Percentiles rank a stretch among this genome's conserved stretches.
These are phyloP conservation scores for Denticeps clupeoides DNA, from an alignment of 2,797 vertebrate genomes.

Conservation along the genomic window DNA sequence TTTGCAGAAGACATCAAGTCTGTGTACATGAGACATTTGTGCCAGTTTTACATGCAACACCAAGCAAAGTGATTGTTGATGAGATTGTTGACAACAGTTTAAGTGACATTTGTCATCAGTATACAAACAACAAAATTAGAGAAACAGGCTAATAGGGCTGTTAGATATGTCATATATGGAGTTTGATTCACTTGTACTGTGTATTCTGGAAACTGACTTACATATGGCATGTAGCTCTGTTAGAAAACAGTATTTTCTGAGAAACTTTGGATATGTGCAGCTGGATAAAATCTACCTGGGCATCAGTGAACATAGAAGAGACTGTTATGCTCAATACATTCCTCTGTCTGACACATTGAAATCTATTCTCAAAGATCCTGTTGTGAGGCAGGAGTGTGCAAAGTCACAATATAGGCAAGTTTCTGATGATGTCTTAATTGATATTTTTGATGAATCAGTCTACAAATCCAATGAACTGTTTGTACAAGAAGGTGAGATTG, in stretches of 20 bases:
- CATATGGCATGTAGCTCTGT: slow-evolving; percentile 16
- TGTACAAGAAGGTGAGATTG: slow-evolving; percentile 6
- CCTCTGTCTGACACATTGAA: slow-evolving; percentile 16
- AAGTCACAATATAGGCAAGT: not conserved
- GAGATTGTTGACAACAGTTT: slow-evolving; percentile 16
- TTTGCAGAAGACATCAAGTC: slow-evolving; percentile 16
- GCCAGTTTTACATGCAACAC: slow-evolving; percentile 25
- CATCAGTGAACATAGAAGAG: slow-evolving; percentile 19
- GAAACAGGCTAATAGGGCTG: slow-evolving; percentile 4
- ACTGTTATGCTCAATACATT: slow-evolving; percentile 23
- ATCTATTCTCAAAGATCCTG: slow-evolving; percentile 18
- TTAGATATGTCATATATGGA: slow-evolving; percentile 8
- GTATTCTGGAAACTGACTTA: slow-evolving; percentile 17
- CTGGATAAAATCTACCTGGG: slow-evolving; percentile 20
- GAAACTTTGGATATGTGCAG: slow-evolving; percentile 22
- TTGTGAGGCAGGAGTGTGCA: slow-evolving; percentile 19
- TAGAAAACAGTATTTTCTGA: slow-evolving; percentile 18
- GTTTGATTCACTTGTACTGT: slow-evolving; percentile 15
- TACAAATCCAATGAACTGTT: slow-evolving; percentile 16
- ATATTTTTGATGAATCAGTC: slow-evolving; percentile 17
- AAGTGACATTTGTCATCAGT: slow-evolving; percentile 17
- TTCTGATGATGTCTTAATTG: slow-evolving; percentile 3
- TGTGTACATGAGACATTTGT: slow-evolving; percentile 24
- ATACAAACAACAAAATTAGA: slow-evolving; percentile 14
- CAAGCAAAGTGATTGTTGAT: slow-evolving; percentile 26